phyloP scores from a whole-genome alignment of 2,797 vertebrate genomes.

The Chaetophractus vellerosus region DNA sequence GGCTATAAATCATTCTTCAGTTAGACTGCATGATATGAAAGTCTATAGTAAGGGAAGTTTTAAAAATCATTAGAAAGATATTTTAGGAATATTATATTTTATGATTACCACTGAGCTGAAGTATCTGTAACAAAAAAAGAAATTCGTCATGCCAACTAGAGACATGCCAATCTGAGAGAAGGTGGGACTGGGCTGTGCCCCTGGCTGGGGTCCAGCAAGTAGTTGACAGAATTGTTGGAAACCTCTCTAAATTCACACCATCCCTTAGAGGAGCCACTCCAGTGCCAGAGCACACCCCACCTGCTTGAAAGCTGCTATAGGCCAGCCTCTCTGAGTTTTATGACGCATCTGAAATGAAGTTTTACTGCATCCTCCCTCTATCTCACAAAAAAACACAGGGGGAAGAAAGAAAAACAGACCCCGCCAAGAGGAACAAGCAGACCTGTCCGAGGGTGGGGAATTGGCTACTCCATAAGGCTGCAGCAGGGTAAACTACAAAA shows the following conservation, averaged over 20 bases:
- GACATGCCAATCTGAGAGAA: background rate
- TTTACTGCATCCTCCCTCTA: slow-evolving; percentile 74
- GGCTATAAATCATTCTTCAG: slow-evolving; percentile 64
- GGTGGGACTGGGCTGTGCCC: background rate
- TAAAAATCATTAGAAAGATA: slow-evolving; percentile 40
- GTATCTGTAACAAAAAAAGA: slow-evolving; percentile 45
- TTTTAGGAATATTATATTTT: slow-evolving; percentile 49
- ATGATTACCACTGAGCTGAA: background rate
- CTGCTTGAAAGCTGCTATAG: slow-evolving; percentile 32
- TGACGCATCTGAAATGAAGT: slow-evolving; percentile 70
- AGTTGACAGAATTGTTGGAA: slow-evolving; percentile 26
- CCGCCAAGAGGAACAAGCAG: slow-evolving; percentile 63
- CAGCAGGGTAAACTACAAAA: slow-evolving; percentile 76
- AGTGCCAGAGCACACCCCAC: background rate
- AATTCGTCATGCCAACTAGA: background rate
- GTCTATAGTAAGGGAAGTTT: background rate
- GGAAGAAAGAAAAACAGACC: slow-evolving; percentile 73
- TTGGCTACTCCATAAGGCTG: slow-evolving; percentile 64
- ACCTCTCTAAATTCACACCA: background rate
- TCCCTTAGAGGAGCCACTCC: background rate
- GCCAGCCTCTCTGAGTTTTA: slow-evolving; percentile 74
- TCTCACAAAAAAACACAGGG: background rate
- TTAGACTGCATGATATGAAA: slow-evolving; percentile 13
- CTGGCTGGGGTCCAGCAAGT: background rate
- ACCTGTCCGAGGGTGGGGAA: slow-evolving; percentile 57